A percentile compares a stretch with the other conserved stretches of the same genome.
Conservation (phyloP, 1,140 invertebrate genomes). For the Panagrolaimus sp. region DNA sequence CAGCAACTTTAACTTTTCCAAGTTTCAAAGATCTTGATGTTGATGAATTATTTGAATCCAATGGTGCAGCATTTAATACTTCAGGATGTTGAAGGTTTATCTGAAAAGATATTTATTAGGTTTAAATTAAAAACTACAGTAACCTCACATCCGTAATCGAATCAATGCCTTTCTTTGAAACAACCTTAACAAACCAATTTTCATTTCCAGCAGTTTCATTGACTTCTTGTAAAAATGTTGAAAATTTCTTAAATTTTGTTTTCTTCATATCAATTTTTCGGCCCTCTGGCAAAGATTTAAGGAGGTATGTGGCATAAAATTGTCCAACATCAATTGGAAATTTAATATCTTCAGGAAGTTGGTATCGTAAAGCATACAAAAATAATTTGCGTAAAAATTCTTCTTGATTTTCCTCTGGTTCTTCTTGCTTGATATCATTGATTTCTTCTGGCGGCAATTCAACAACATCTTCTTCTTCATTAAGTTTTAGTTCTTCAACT, state of each 20-base stretch:
- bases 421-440: background rate
- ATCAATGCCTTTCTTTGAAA: conserved; percentile 43
- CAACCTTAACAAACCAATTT: conserved; percentile 34
- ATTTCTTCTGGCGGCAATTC: conserved; percentile 10
- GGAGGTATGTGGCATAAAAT: conserved; percentile 38
- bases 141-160: conserved; percentile 35
- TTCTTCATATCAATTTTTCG: conserved; percentile 40
- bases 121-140: background rate
- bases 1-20: conserved; percentile 18
- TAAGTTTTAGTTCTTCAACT: background rate
- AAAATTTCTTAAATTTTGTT: conserved; percentile 44
- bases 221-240: conserved; percentile 35
- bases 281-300: conserved; percentile 35
- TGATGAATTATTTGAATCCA: conserved; percentile 18
- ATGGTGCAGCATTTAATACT: conserved; percentile 26
- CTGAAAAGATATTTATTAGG: conserved; percentile 22
- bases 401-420: conserved; percentile 6
- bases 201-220: conserved; percentile 20
- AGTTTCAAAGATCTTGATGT: background rate
- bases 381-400: conserved; percentile 18
- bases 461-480: background rate
- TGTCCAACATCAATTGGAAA: conserved; percentile 46
- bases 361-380: conserved; percentile 27
- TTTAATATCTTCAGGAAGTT: conserved; percentile 7
- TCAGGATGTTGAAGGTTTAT: conserved; percentile 36